Base-by-base conservation (phyloP, 2,888 invertebrate genomes). In the Chalcis sispes region DNA sequence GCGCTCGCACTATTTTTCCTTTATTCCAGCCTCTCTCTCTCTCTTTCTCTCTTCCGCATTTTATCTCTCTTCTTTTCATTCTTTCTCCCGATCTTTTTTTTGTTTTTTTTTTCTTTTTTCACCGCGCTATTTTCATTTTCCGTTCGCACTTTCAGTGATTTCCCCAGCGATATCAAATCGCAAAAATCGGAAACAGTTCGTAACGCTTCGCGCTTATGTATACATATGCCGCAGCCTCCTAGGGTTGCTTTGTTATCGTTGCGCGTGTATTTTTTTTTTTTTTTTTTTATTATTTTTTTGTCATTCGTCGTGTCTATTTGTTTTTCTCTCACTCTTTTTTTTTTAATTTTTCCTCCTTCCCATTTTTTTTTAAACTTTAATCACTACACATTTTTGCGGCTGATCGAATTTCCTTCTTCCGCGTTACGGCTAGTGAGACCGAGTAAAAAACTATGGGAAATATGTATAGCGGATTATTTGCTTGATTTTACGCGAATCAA, bases 141-240 rank as follows among this genome's bases (percentile, higher is more conserved):
- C 62, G 66, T 71, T 78, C 67, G 67, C 78, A 73, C 73, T 73
- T 65, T 50, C 72, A 42, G 56, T 76, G 76, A 78, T 78, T 78
- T 78, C 76, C 78, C 78, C 50, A 76, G 78, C 40, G 78, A 78
- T 73, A 78, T 78, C 73, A 69, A 78, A 78, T 76, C 66, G 70
- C 67, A 61, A 52, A 61, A 54, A 75, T 77, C 72, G 72, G n/a
- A 75, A 77, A 65, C 77, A 54, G 72, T 71, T 50, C 67, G 29
- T 54, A n/a, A n/a, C 23, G 23, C 50, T 42, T 54, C 20, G 18
- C 32, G 23, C 29, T 10, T 42, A 15, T 25, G 42, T 52, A n/a
- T n/a, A n/a, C n/a, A n/a, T n/a, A n/a, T n/a, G 42, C 23, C 40
- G 13, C 25, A 20, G 18, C 15, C 20, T 54, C 27, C 13, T 42